These are phyloP conservation scores for Xylota sylvarum DNA, from an alignment of 2,888 invertebrate species.

Conservation along the genomic window DNA sequence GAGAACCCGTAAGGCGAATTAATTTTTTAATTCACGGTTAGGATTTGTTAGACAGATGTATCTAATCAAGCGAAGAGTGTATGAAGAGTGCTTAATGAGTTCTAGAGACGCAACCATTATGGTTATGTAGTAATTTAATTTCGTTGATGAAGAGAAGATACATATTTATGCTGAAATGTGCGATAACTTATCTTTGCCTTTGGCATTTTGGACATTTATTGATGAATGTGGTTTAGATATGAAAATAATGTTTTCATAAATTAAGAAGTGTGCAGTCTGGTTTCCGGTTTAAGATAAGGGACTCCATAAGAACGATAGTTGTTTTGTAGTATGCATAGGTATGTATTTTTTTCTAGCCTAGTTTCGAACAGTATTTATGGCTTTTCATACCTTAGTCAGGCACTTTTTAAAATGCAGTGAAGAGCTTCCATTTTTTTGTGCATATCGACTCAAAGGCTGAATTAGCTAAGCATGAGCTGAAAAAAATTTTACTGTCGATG, in stretches of 20 bases:
- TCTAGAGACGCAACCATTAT: not conserved
- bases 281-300: too few relatives aligned
- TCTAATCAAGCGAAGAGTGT: not conserved
- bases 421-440: too few relatives aligned
- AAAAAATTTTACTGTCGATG: too few relatives aligned
- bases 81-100: not conserved
- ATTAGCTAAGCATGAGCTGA: too few relatives aligned
- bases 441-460: too few relatives aligned
- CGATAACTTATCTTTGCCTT: not conserved
- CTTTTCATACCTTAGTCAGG: too few relatives aligned
- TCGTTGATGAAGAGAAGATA: not conserved
- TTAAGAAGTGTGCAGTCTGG: too few relatives aligned
- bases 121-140: not conserved
- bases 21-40: conserved; percentile 12
- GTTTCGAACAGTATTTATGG: too few relatives aligned
- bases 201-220: not conserved
- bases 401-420: too few relatives aligned
- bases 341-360: too few relatives aligned
- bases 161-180: not conserved
- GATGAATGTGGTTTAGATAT: not conserved
- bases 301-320: too few relatives aligned
- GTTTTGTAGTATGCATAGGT: too few relatives aligned
- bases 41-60: not conserved
- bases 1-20: not conserved
- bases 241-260: not conserved